Conservation (phyloP, 2,888 invertebrate genomes). For the Dendrolimus houi region DNA sequence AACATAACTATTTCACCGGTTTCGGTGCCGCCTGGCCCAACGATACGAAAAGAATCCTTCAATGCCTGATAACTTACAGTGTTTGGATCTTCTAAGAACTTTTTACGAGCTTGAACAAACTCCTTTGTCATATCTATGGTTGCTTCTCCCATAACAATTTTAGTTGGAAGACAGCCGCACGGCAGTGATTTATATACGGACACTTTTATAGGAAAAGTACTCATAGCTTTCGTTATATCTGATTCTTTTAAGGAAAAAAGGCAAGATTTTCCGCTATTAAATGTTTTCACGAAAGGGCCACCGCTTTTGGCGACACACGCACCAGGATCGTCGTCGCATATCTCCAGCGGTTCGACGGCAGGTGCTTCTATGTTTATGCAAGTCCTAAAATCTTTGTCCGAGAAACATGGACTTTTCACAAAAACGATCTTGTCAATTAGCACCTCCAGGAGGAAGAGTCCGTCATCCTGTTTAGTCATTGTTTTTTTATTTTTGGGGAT, state of each 20-base stretch:
- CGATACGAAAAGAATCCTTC: slow-evolving; percentile 77
- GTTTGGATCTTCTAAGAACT: slow-evolving; percentile 59
- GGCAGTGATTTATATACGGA: slow-evolving; percentile 77
- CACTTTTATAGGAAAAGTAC: slow-evolving; percentile 74
- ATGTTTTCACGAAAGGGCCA: slow-evolving; percentile 57
- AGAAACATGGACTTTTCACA: slow-evolving; percentile 54
- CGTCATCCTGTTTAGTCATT: slow-evolving; percentile 69
- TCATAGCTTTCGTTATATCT: slow-evolving; percentile 69
- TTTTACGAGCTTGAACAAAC: slow-evolving; percentile 74
- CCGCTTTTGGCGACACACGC: slow-evolving; percentile 47
- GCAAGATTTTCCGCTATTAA: slow-evolving; percentile 81
- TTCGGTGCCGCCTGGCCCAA: slow-evolving; percentile 58
- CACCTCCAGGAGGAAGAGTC: slow-evolving; percentile 79
- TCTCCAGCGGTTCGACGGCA: slow-evolving; percentile 74
- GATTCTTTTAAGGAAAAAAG: slow-evolving; percentile 78
- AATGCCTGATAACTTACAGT: slow-evolving; percentile 73
- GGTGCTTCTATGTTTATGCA: slow-evolving; percentile 79
- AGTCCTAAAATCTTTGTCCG: slow-evolving; percentile 69
- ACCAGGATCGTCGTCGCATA: slow-evolving; percentile 77
- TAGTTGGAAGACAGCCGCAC: slow-evolving; percentile 79
- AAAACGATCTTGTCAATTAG: slow-evolving; percentile 73
- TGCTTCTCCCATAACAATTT: slow-evolving; percentile 75
- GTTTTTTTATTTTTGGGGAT: slow-evolving; percentile 35
- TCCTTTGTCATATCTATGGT: slow-evolving; percentile 77
- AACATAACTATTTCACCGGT: slow-evolving; percentile 78